A percentile compares a stretch with the other conserved stretches of the same genome.
phyloP scores from a whole-genome alignment of 2,888 invertebrate genomes.

The Osmoderma eremita region DNA sequence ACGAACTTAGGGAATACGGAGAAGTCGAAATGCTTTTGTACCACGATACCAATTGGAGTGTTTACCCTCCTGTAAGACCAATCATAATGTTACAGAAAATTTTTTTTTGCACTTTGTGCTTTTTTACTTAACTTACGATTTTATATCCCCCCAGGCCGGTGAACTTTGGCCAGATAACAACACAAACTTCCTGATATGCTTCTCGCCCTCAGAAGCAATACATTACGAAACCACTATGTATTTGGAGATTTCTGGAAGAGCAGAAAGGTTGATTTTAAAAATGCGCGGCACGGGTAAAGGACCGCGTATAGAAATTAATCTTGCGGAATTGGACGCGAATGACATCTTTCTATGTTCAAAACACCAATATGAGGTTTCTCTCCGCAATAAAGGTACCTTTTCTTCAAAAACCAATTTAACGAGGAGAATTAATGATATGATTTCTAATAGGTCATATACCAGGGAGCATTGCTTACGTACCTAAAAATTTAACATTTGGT shows the following conservation, averaged over 20 bases:
- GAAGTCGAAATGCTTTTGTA: conserved; percentile 58
- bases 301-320: conserved; percentile 68
- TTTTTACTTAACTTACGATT: not conserved
- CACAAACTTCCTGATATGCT: conserved; percentile 67
- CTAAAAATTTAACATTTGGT: conserved; percentile 67
- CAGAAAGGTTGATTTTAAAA: conserved; percentile 66
- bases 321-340: conserved; percentile 68
- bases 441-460: conserved; percentile 68
- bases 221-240: conserved; percentile 66
- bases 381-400: conserved; percentile 66
- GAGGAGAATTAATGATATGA: not conserved
- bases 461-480: conserved; percentile 67
- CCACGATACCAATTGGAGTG: conserved; percentile 61
- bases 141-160: conserved; percentile 64
- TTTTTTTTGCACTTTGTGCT: not conserved
- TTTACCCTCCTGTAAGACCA: conserved; percentile 66
- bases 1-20: conserved; percentile 59
- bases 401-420: not conserved
- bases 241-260: conserved; percentile 70
- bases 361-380: conserved; percentile 71
- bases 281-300: conserved; percentile 69
- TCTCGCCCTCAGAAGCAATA: conserved; percentile 67
- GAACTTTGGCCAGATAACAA: conserved; percentile 69
- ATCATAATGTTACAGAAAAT: not conserved
- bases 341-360: conserved; percentile 69